phyloP scores from a whole-genome alignment of 2,888 invertebrate genomes.

The Pocota personata region DNA sequence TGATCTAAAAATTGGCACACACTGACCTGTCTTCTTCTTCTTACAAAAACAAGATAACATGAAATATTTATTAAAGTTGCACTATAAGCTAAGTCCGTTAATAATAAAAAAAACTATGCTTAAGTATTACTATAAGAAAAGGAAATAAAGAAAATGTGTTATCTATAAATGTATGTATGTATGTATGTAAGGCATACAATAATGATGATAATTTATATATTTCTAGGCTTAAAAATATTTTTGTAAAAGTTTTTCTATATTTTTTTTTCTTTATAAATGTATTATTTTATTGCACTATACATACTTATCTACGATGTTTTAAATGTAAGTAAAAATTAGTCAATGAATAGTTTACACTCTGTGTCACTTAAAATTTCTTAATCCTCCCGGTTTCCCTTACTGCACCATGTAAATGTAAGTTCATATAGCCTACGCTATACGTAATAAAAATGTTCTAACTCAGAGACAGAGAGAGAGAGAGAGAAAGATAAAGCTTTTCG shows the following conservation, averaged over 20 bases:
- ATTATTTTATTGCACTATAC: slow-evolving; percentile 58
- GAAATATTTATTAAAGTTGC: slow-evolving; percentile 59
- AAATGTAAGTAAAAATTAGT: slow-evolving; percentile 22
- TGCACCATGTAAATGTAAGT: slow-evolving; percentile 14
- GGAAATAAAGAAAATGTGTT: slow-evolving; percentile 20
- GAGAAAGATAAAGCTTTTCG: background rate
- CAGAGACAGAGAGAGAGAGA: background rate
- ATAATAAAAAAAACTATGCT: slow-evolving; percentile 40
- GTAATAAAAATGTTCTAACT: background rate
- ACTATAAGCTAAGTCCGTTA: slow-evolving; percentile 21
- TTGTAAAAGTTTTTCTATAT: slow-evolving; percentile 24
- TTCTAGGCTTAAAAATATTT: slow-evolving; percentile 22
- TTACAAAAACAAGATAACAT: slow-evolving; percentile 1
- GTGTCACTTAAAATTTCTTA: slow-evolving; percentile 13
- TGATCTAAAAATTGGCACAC: background rate
- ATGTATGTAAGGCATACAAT: background rate
- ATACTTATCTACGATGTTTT: slow-evolving; percentile 26
- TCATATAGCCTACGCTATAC: slow-evolving; percentile 2
- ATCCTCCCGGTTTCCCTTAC: background rate
- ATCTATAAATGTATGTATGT: background rate
- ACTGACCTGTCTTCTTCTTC: slow-evolving; percentile 17
- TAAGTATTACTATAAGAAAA: slow-evolving; percentile 38
- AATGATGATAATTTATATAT: slow-evolving; percentile 43
- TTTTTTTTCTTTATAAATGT: slow-evolving; percentile 42
- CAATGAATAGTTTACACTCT: slow-evolving; percentile 13